Base-by-base conservation (phyloP, 2,797 vertebrate genomes). In the Chelidonichthys spinosus region DNA sequence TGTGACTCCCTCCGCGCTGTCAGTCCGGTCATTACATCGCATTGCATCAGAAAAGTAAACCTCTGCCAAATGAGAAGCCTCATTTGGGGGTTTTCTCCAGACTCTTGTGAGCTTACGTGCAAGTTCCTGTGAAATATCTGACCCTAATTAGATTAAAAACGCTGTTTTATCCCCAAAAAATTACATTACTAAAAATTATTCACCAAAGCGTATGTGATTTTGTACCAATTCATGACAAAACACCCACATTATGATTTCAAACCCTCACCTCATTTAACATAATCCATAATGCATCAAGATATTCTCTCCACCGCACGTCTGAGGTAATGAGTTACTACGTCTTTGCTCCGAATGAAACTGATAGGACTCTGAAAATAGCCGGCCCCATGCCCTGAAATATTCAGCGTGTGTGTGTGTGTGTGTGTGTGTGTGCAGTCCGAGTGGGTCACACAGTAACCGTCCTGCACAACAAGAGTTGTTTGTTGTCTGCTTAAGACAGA, bases 301-400 rank as follows among this genome's bases (percentile, higher is more conserved):
- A 77, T 62, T 84, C 89, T 88, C 83, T 85, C 75, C 83, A 87
- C 81, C 81, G 88, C 83, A 84, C 58, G 62, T 73, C 80, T 68
- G 62, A 85, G 69, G 10, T 87, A 85, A 83, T 89, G 81, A 88
- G 60, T 84, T 85, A 85, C 88, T 80, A 81, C 60, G 44, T 85
- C 83, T 82, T 85, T 76, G 64, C 83, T 86, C 81, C 75, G 82
- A 89, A 81, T 77, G 87, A 92, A 92, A 92, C 85, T 53, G 91
- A 94, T 89, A 90, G 71, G 85, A 69, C 82, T 76, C 89, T 80
- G 72, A 91, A 93, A 94, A 95, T 93, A 94, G 91, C 85, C 54
- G 17, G 71, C 60, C 74, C 25, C 56, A 55, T 35, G 79, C 90
- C 86, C 83, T 93, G 78, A 94, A 94, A 94, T 93, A 92, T 93